Evolutionary conservation across 2,888 invertebrate species (phyloP), one percentile per base, ranked within the genome.

Genomic region (Brenthis hecate): DNA sequence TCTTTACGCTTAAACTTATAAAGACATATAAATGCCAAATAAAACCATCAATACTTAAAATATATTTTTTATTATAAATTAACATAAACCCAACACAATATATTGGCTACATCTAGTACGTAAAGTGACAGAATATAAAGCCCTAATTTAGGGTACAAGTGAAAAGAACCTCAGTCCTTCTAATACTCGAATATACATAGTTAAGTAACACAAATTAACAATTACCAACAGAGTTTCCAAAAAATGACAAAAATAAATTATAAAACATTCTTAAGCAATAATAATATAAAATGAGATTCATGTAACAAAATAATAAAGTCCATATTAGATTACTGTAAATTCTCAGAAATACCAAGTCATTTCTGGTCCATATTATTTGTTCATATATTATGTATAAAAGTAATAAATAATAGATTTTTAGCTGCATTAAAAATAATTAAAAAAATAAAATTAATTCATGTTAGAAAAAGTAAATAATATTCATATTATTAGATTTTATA

Each of bases 121-220:
- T 82, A 85, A 82, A 78, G 85, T 86, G 86, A 89, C 85, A 88
- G 86, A 89, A 87, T 86, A 91, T 79, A 89, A 88, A 88, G 88
- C 92, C 92, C 92, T 92, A 92, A 92, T 92, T 92, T 92, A 92
- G 92, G 92, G 92, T 92, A 92, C 92, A 88, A 87, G 88, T 85
- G 86, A 86, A 88, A 91, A 91, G 92, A 90, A 92, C 92, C 83
- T 84, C 82, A 85, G 92, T 90, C 86, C 92, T 91, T 92, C 84
- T 89, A 91, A 91, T 91, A 91, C 89, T 90, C 86, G 85, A 87
- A 85, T 79, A 80, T 83, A 83, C 75, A 74, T 70, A 73, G 56
- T 60, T 75, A 76, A 77, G 75, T 78, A 80, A 76, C 78, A 77
- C 68, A 76, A 71, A 66, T 11, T 54, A 64, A 68, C 16, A 57